Evolutionary conservation across 2,797 vertebrate genomes (phyloP).

Genomic region (Sternotherus odoratus): DNA sequence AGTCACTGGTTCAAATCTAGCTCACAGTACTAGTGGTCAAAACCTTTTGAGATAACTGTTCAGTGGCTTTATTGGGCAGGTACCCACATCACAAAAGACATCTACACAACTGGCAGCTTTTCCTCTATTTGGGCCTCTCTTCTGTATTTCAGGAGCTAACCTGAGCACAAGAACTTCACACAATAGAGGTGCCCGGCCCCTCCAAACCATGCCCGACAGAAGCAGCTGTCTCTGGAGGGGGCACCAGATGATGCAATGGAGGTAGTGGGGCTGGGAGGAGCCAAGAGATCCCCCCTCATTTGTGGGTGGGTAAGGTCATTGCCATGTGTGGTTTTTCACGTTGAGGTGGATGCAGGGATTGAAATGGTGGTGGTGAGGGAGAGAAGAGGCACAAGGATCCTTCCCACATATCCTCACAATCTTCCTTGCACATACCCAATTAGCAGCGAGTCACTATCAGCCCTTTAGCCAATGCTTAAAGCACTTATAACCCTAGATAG

Average conservation of each 20-base stretch:
- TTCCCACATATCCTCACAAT: not conserved
- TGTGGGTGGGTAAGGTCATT: not conserved
- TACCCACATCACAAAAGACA: not conserved
- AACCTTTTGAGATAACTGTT: constrained; percentile 30
- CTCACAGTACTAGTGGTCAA: not conserved
- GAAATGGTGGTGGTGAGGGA: not conserved
- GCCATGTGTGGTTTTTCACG: not conserved
- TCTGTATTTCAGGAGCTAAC: not conserved
- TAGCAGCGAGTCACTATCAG: not conserved
- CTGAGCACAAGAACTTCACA: not conserved
- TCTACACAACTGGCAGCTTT: rapidly evolving
- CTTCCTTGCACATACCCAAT: not conserved
- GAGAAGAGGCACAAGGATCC: not conserved
- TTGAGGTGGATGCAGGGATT: not conserved
- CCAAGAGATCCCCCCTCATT: not conserved
- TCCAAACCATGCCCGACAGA: not conserved
- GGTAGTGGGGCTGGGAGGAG: not conserved
- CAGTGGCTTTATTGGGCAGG: not conserved
- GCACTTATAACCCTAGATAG: not conserved
- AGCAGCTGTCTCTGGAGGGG: not conserved
- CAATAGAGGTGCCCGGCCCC: too few relatives aligned
- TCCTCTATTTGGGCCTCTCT: not conserved
- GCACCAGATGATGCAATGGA: not conserved
- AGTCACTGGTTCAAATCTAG: constrained; percentile 15
- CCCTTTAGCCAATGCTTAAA: not conserved